Conservation (phyloP, 2,888 invertebrate species). For the Cistogaster globosa region DNA sequence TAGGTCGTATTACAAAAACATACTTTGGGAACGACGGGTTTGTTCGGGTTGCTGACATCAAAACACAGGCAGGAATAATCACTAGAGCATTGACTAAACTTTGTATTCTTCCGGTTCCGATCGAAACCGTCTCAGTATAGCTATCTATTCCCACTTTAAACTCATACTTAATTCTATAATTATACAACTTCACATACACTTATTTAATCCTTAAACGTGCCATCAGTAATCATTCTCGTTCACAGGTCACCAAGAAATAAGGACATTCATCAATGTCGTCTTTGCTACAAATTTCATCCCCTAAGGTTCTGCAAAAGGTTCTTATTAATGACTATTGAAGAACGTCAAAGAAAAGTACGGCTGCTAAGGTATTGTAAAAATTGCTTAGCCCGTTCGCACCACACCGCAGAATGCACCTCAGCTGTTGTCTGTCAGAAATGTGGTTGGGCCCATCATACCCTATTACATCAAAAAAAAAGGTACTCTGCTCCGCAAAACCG, state of each 20-base stretch:
- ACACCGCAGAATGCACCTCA: neutral
- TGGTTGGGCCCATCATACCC: neutral
- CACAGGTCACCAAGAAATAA: conserved; percentile 6
- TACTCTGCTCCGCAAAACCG: neutral
- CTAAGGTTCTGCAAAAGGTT: neutral
- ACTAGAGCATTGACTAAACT: too few relatives aligned
- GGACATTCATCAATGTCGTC: neutral
- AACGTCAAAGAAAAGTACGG: neutral
- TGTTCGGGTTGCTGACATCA: too few relatives aligned
- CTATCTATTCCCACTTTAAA: too few relatives aligned
- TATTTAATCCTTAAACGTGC: neutral
- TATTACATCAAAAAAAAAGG: neutral
- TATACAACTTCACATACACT: neutral
- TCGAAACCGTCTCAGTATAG: neutral
- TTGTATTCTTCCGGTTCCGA: neutral
- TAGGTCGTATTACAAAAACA: neutral
- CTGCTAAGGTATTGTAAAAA: too few relatives aligned
- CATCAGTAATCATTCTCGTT: neutral
- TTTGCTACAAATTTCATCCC: conserved; percentile 8
- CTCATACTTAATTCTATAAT: too few relatives aligned
- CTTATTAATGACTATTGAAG: neutral
- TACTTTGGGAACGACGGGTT: neutral
- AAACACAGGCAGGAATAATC: too few relatives aligned
- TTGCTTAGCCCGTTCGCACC: too few relatives aligned
- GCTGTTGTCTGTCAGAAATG: neutral